phyloP scores from a whole-genome alignment of 1,140 invertebrate species.

The Augochlora pura region DNA sequence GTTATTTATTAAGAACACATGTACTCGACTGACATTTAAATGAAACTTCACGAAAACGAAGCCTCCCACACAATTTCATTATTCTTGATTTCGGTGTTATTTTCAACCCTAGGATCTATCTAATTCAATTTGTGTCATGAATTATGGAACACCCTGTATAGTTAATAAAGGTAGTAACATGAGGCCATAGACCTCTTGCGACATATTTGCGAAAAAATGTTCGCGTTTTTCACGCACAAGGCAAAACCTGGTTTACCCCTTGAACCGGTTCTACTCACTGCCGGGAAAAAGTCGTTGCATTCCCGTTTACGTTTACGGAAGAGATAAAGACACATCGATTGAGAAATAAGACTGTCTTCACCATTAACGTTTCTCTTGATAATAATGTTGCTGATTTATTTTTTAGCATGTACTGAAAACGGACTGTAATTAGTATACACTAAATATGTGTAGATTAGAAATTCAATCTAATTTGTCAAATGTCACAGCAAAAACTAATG shows the following conservation, averaged over 20 bases:
- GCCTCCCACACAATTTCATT: too few relatives aligned
- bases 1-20: too few relatives aligned
- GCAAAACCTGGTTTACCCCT: constrained; percentile 27
- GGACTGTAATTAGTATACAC: background rate
- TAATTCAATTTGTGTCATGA: too few relatives aligned
- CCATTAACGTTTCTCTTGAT: background rate
- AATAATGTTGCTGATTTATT: background rate
- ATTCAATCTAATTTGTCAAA: too few relatives aligned
- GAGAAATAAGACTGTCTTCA: background rate
- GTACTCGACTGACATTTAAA: too few relatives aligned
- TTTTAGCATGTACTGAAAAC: background rate
- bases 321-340: background rate
- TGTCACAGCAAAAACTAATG: too few relatives aligned
- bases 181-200: background rate
- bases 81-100: too few relatives aligned
- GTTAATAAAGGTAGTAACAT: background rate
- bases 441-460: too few relatives aligned
- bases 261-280: constrained; percentile 17
- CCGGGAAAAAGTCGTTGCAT: background rate
- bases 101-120: too few relatives aligned
- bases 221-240: background rate
- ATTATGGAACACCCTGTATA: background rate
- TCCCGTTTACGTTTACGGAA: background rate
- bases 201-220: background rate
- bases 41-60: too few relatives aligned